Conservation (phyloP, 2,113 vertebrate species). For the Phodopus roborovskii region DNA sequence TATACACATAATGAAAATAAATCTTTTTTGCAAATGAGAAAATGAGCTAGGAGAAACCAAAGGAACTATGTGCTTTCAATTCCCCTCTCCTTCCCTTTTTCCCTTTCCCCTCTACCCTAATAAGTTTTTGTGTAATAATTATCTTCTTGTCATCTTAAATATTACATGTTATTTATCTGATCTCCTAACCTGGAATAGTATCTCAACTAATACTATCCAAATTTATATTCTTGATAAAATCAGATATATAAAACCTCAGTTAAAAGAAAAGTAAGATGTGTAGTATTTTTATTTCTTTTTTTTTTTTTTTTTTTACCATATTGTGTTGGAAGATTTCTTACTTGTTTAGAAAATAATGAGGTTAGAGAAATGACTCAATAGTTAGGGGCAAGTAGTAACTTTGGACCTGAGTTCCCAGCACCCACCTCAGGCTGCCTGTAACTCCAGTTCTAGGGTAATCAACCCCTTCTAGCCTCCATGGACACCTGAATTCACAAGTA, state of each 20-base stretch:
- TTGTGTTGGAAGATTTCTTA: constrained; percentile 23
- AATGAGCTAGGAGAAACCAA: neutral
- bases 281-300: constrained; percentile 55
- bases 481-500: neutral
- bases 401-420: neutral
- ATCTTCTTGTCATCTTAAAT: constrained; percentile 53
- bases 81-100: too few species aligned
- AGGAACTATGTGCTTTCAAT: neutral
- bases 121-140: neutral
- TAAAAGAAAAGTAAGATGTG: constrained; percentile 38
- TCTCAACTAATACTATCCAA: constrained; percentile 61
- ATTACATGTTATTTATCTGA: neutral
- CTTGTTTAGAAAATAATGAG: constrained; percentile 1
- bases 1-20: neutral
- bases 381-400: neutral
- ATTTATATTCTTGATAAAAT: constrained; percentile 62
- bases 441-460: neutral
- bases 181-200: constrained; percentile 24
- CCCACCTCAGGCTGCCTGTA: neutral
- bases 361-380: neutral
- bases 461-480: neutral
- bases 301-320: constrained; percentile 43
- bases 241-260: neutral
- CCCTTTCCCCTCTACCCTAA: neutral
- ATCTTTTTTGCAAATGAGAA: neutral